Conservation (phyloP, 2,888 invertebrate genomes). For the Toxonevra muliebris region DNA sequence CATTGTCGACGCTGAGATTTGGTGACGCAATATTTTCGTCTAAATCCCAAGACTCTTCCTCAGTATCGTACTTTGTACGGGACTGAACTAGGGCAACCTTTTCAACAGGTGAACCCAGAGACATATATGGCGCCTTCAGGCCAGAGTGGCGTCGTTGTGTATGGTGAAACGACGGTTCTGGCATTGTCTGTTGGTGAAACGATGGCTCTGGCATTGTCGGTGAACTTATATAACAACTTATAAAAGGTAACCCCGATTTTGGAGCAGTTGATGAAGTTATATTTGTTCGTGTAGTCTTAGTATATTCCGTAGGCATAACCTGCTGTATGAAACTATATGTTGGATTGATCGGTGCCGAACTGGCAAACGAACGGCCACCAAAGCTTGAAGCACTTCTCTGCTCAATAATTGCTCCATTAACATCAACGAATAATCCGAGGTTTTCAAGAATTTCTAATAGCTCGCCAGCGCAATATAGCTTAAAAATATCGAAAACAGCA, state of each 20-base stretch:
- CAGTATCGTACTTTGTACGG: conserved; percentile 19
- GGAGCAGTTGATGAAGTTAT: neutral
- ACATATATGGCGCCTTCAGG: conserved; percentile 17
- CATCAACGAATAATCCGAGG: conserved; percentile 47
- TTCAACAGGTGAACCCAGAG: neutral
- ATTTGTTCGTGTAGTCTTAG: neutral
- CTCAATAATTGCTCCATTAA: conserved; percentile 45
- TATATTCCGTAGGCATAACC: neutral
- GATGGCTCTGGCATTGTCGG: conserved; percentile 21
- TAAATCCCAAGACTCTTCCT: conserved; percentile 40
- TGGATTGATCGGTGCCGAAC: conserved; percentile 22
- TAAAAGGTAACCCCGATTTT: conserved; percentile 32
- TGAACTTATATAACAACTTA: conserved; percentile 41
- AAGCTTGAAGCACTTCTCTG: conserved; percentile 27
- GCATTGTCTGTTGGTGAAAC: conserved; percentile 6
- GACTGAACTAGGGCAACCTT: neutral
- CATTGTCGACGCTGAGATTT: neutral
- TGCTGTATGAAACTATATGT: conserved; percentile 33
- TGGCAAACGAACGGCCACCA: conserved; percentile 29
- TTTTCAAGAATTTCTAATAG: conserved; percentile 49
- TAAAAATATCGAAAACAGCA: conserved; percentile 47
- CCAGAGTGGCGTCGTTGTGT: conserved; percentile 23
- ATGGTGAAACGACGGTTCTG: conserved; percentile 3
- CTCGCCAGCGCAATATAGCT: conserved; percentile 49
- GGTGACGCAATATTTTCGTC: neutral